phyloP scores from a whole-genome alignment of 1,140 invertebrate genomes.

The Akabosia matsudoensis region DNA sequence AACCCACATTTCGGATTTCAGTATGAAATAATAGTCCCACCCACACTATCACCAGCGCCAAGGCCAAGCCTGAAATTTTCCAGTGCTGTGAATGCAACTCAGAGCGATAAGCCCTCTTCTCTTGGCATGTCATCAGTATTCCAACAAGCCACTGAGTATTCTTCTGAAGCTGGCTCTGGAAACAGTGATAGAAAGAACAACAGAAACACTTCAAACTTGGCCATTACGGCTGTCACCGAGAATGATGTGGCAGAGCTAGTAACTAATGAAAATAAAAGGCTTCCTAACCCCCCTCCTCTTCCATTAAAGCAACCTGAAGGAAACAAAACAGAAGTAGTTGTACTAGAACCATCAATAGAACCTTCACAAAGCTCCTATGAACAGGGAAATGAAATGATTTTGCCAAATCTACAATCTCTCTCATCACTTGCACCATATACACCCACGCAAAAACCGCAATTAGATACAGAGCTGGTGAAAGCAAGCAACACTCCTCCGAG shows the following conservation, averaged over 20 bases:
- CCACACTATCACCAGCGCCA: not conserved
- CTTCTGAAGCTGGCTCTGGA: not conserved
- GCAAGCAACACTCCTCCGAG: not conserved
- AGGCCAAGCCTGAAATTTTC: not conserved
- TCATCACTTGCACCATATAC: not conserved
- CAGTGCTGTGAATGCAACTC: not conserved
- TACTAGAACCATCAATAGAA: not conserved
- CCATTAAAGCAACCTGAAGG: not conserved
- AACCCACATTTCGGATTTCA: slow-evolving; percentile 9
- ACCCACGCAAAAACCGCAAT: not conserved
- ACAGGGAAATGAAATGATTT: slow-evolving; percentile 6
- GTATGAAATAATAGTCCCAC: slow-evolving; percentile 1
- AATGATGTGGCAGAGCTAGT: not conserved
- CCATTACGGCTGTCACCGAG: not conserved
- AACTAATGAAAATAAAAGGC: not conserved
- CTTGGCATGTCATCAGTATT: not conserved
- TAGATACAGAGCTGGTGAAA: not conserved
- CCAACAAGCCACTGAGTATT: too few species aligned
- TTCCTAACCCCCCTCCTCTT: not conserved
- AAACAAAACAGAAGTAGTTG: not conserved
- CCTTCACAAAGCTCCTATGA: not conserved
- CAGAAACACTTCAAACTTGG: slow-evolving; percentile 11
- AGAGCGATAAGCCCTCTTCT: not conserved
- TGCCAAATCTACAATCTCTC: not conserved
- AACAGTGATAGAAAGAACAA: not conserved